A percentile compares a stretch with the other conserved stretches of the same genome.
Conservation (phyloP, 2,888 invertebrate species). For the Smittia aterrima region DNA sequence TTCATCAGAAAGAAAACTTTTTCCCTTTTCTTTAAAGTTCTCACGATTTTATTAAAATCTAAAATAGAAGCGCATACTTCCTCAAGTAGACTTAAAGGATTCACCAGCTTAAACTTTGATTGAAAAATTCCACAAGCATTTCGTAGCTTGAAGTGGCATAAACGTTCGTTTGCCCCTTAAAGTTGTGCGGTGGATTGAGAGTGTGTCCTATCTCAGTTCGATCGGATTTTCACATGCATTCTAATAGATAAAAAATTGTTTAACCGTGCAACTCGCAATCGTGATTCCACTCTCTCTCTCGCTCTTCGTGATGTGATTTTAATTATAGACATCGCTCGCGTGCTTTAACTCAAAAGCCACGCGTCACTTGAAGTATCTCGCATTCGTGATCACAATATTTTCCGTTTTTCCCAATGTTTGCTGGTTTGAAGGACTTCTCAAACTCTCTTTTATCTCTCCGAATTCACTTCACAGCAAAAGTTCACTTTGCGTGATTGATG, state of each 20-base stretch:
- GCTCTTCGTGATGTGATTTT: slow-evolving; percentile 37
- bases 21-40: too few species aligned
- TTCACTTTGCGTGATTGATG: slow-evolving; percentile 41
- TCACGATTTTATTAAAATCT: too few species aligned
- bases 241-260: slow-evolving; percentile 31
- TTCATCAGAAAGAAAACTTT: too few species aligned
- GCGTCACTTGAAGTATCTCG: slow-evolving; percentile 41
- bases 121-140: background rate
- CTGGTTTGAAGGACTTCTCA: background rate
- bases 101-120: too few species aligned
- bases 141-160: slow-evolving; percentile 24
- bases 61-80: too few species aligned
- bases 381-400: slow-evolving; percentile 18
- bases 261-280: background rate
- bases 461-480: slow-evolving; percentile 14
- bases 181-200: slow-evolving; percentile 5
- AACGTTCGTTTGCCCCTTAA: slow-evolving; percentile 14
- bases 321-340: slow-evolving; percentile 34
- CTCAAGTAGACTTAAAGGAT: too few species aligned
- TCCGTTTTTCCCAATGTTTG: background rate
- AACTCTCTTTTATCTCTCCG: slow-evolving; percentile 16
- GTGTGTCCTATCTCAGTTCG: slow-evolving; percentile 39
- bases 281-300: slow-evolving; percentile 19
- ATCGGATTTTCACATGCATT: slow-evolving; percentile 40
- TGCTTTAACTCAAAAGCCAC: slow-evolving; percentile 28